phyloP scores from a whole-genome alignment of 2,113 vertebrate species.

The Perca schrenkii region DNA sequence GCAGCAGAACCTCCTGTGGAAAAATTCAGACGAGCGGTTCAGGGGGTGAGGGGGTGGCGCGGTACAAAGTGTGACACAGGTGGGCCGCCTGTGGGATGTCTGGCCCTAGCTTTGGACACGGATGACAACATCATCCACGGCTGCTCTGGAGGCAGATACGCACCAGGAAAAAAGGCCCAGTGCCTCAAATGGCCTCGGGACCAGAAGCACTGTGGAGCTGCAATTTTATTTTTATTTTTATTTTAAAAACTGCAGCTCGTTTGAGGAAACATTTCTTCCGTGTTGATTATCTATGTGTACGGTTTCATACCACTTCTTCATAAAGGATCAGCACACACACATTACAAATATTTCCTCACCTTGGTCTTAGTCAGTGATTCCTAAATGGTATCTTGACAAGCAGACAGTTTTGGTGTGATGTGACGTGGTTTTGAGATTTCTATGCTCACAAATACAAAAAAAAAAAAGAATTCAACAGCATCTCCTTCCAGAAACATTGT shows the following conservation, averaged over 20 bases:
- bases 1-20: conserved; percentile 21
- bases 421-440: background rate
- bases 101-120: conserved; percentile 21
- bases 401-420: conserved; percentile 4
- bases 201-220: conserved; percentile 34
- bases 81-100: conserved; percentile 8
- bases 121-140: conserved; percentile 34
- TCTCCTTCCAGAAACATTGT: background rate
- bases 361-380: background rate
- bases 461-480: background rate
- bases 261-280: conserved; percentile 18
- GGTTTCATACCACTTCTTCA: background rate
- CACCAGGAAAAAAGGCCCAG: conserved; percentile 1
- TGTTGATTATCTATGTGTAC: background rate
- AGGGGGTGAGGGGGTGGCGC: background rate
- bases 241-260: conserved; percentile 22
- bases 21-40: background rate
- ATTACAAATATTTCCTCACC: background rate
- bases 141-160: conserved; percentile 21
- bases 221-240: background rate
- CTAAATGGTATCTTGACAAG: background rate
- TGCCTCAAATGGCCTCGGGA: conserved; percentile 4
- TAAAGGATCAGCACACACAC: conserved; percentile 23
- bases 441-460: background rate
- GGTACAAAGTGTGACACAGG: conserved; percentile 30